Evolutionary conservation across 2,797 vertebrate species (phyloP).

Genomic region (Gymnoscopelus braueri): DNA sequence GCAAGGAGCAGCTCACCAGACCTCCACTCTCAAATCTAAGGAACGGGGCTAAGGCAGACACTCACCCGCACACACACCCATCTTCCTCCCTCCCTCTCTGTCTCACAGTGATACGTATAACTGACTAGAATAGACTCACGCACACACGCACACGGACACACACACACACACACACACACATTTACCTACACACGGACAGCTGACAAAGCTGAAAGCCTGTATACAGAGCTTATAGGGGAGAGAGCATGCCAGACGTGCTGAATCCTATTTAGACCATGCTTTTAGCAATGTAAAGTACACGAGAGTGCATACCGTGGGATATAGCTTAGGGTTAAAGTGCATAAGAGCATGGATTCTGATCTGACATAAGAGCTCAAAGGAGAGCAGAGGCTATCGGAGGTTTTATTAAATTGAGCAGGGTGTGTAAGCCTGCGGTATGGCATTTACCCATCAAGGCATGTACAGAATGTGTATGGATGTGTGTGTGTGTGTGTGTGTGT

Average conservation of each 20-base stretch:
- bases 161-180: neutral
- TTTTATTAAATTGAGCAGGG: conserved; percentile 3
- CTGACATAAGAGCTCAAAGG: conserved; percentile 42
- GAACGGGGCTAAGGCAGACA: conserved; percentile 34
- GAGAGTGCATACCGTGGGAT: conserved; percentile 39
- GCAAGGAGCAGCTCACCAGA: neutral
- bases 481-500: too few relatives aligned
- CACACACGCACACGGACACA: neutral
- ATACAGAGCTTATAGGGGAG: conserved; percentile 43
- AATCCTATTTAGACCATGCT: conserved; percentile 58
- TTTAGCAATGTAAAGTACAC: conserved; percentile 62
- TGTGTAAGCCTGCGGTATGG: too few relatives aligned
- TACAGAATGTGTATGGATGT: too few relatives aligned
- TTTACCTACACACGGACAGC: conserved; percentile 24
- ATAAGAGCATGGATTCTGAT: conserved; percentile 41
- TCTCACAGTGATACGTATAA: too few relatives aligned
- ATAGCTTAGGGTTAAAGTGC: conserved; percentile 52
- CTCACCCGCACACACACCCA: conserved; percentile 20
- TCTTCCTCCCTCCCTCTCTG: neutral
- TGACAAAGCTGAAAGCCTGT: conserved; percentile 57
- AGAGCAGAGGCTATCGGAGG: conserved; percentile 18
- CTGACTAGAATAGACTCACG: too few relatives aligned
- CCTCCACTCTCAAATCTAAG: conserved; percentile 33
- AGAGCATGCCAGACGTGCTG: conserved; percentile 34
- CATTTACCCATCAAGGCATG: neutral